Percentiles rank a stretch among this genome's conserved stretches.
These are phyloP conservation scores for Vireo altiloquus DNA, from an alignment of 2,113 vertebrate species.

Conservation along the genomic window DNA sequence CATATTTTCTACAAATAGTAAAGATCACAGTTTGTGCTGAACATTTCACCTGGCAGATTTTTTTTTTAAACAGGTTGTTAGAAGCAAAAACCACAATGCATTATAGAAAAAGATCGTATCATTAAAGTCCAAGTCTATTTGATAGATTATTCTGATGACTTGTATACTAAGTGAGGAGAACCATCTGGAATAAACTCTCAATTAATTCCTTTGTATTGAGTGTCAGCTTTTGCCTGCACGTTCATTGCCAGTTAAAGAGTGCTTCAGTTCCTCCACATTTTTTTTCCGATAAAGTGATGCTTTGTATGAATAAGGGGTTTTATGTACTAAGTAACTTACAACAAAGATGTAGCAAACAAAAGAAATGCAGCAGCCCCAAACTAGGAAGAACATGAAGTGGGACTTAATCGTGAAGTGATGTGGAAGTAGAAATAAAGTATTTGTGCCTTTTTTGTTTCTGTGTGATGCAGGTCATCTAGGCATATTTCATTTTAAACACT, in stretches of 20 bases:
- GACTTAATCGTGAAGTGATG: neutral
- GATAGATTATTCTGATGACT: conserved; percentile 75
- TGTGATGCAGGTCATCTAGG: neutral
- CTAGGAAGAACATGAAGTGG: neutral
- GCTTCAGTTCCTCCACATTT: neutral
- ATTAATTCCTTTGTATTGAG: conserved; percentile 75
- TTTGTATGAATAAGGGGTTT: neutral
- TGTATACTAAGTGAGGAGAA: conserved; percentile 75
- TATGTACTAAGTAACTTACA: neutral
- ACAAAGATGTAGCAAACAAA: neutral
- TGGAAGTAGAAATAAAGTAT: neutral
- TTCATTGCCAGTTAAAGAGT: neutral
- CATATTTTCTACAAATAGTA: conserved; percentile 72
- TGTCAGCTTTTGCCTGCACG: conserved; percentile 70
- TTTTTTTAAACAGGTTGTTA: conserved; percentile 55
- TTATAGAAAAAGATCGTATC: conserved; percentile 65
- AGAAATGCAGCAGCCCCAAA: neutral
- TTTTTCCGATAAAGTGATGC: neutral
- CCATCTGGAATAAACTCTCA: conserved; percentile 80
- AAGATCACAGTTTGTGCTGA: conserved; percentile 73
- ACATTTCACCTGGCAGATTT: conserved; percentile 67
- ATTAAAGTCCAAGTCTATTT: conserved; percentile 68
- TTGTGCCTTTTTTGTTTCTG: neutral
- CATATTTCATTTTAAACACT: neutral
- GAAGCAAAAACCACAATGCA: conserved; percentile 71